A percentile compares a stretch with the other conserved stretches of the same genome.
phyloP scores from a whole-genome alignment of 2,888 invertebrate species.

The Aelia acuminata region DNA sequence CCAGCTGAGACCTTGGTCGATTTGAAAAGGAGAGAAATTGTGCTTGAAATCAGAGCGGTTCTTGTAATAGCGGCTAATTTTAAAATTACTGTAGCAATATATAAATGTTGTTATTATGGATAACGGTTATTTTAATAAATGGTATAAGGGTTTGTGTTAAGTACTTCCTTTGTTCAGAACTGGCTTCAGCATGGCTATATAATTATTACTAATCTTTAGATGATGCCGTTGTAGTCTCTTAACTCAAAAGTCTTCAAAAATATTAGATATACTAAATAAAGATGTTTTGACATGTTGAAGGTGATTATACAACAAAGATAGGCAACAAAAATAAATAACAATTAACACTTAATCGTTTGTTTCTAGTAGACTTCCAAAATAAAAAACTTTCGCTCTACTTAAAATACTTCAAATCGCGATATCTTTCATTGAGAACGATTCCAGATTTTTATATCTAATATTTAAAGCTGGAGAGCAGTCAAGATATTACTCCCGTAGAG shows the following conservation, averaged over 20 bases:
- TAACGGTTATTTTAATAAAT: not conserved
- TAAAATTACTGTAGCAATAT: not conserved
- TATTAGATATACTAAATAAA: not conserved
- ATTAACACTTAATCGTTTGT: too few relatives aligned
- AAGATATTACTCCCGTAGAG: too few relatives aligned
- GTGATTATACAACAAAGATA: too few relatives aligned
- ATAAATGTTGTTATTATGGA: slow-evolving; percentile 9
- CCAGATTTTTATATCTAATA: too few relatives aligned
- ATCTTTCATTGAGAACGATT: too few relatives aligned
- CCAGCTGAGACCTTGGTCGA: slow-evolving; percentile 1
- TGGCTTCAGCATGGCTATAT: not conserved
- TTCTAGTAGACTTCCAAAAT: too few relatives aligned
- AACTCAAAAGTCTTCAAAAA: not conserved
- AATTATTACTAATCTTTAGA: not conserved
- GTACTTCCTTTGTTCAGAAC: not conserved
- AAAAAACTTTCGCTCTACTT: too few relatives aligned
- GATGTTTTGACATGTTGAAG: too few relatives aligned
- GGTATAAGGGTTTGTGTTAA: not conserved
- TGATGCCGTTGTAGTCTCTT: not conserved
- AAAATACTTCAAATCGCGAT: too few relatives aligned
- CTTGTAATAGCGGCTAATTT: slow-evolving; percentile 13
- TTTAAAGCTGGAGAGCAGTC: too few relatives aligned
- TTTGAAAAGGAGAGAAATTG: slow-evolving; percentile 31
- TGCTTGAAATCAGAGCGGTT: slow-evolving; percentile 29
- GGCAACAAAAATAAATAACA: too few relatives aligned